phyloP scores from a whole-genome alignment of 2,113 vertebrate species.

The Ranitomeya imitator region DNA sequence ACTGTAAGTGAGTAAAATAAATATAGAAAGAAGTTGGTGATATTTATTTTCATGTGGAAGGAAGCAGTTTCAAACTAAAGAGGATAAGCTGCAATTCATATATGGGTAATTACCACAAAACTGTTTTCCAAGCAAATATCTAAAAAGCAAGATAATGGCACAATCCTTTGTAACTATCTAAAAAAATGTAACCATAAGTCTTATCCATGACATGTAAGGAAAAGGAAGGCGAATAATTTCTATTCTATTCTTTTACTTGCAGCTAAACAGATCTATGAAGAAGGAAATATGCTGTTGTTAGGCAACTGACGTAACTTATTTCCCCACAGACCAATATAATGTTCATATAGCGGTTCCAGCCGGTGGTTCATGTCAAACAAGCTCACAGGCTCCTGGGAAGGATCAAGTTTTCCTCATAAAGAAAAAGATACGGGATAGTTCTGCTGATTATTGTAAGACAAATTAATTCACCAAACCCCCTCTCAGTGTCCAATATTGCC shows the following conservation, averaged over 20 bases:
- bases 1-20: too few species aligned
- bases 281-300: constrained; percentile 14
- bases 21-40: too few species aligned
- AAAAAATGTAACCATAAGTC: neutral
- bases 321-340: constrained; percentile 42
- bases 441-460: neutral
- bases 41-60: too few species aligned
- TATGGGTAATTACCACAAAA: too few species aligned
- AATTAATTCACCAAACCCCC: neutral
- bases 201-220: neutral
- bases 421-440: neutral
- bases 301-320: constrained; percentile 28
- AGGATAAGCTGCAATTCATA: too few species aligned
- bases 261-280: neutral
- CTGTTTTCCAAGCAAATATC: too few species aligned
- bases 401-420: constrained; percentile 26
- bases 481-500: neutral
- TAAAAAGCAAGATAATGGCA: too few species aligned
- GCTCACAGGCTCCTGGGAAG: constrained; percentile 6
- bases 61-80: too few species aligned
- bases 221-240: neutral
- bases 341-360: constrained; percentile 16
- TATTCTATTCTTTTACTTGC: neutral
- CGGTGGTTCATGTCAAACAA: constrained; percentile 33
- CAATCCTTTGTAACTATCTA: too few species aligned